Evolutionary conservation across 2,113 vertebrate species (phyloP).

Genomic region (Brienomyrus brachyistius): DNA sequence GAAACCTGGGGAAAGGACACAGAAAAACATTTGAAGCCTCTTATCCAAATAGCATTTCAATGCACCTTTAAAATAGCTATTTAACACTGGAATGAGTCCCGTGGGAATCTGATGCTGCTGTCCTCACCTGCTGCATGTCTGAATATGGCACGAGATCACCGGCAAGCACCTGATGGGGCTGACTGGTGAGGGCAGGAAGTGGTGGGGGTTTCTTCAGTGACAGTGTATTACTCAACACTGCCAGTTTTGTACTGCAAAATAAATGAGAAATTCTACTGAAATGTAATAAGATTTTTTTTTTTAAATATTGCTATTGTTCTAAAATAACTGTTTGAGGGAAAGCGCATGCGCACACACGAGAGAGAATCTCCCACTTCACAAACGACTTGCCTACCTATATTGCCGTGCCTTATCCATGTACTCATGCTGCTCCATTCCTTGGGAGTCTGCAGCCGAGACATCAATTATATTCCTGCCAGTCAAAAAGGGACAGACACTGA

Average conservation of each 20-base stretch:
- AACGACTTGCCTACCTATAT: conserved; percentile 70
- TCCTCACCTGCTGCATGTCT: conserved; percentile 85
- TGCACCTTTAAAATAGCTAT: not conserved
- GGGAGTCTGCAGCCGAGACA: conserved; percentile 87
- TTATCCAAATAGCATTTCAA: not conserved
- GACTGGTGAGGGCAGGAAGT: conserved; percentile 82
- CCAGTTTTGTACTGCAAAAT: conserved; percentile 70
- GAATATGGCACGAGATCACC: conserved; percentile 81
- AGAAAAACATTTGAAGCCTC: not conserved
- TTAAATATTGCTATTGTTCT: not conserved
- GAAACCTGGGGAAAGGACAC: conserved; percentile 65
- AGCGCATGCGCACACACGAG: fast-evolving
- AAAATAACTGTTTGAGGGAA: not conserved
- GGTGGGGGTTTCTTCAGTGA: conserved; percentile 80
- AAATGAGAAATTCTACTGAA: conserved; percentile 9
- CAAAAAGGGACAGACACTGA: conserved; percentile 4
- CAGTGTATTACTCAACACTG: conserved; percentile 74
- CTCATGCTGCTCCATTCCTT: conserved; percentile 94
- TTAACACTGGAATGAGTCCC: not conserved
- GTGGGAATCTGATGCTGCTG: not conserved
- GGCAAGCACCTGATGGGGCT: conserved; percentile 90
- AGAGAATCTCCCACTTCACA: not conserved
- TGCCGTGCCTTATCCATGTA: conserved; percentile 95
- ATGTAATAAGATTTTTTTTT: too few relatives aligned
- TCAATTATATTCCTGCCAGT: conserved; percentile 85